Base-by-base conservation (phyloP, 1,140 invertebrate species). In the Tetranychus urticae region DNA sequence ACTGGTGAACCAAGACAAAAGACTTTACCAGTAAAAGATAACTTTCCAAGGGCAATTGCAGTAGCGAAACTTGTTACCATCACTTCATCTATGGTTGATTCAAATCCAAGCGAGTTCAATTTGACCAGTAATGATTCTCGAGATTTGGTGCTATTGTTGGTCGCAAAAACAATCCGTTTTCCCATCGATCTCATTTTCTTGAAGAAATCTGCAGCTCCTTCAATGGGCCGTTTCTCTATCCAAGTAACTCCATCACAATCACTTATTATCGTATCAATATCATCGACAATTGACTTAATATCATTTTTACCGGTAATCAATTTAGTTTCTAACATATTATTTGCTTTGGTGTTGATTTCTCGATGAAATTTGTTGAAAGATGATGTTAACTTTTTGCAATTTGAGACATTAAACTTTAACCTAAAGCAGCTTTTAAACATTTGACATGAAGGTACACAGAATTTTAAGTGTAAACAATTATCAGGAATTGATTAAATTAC, bases 81-180 rank as follows among this genome's bases (percentile, higher is more conserved):
- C 4, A 58, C 45, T 45, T 58, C 57, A n/a, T 58, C 23, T 10
- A 45, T 23, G 2, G 13, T 46, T 23, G 57, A 36, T 8, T 58
- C 33, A 31, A 58, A 58, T 33, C 39, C 57, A 59, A 92, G 68
- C 36, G 78, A 74, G 58, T 78, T 74, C 56, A 82, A 85, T 73
- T 94, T 93, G 12, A 76, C 68, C 3, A 82, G 74, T 69, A 88
- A 83, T 65, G 90, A 81, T 56, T 79, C 74, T 61, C 85, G 77
- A 0, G 84, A 84, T 74, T 87, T 90, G 2, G 85, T 88, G 35
- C 86, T 89, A 72, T 96, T 97, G 70, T 97, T 97, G 5, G 90
- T 96, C 1, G 93, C 80, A 34, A 60, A 60, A 3, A 58, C 23
- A 36, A 62, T 54, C 42, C 64, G 60, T 56, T 64, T 63, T 1